Evolutionary conservation across 2,113 vertebrate species (phyloP).

Genomic region (Phodopus roborovskii): DNA sequence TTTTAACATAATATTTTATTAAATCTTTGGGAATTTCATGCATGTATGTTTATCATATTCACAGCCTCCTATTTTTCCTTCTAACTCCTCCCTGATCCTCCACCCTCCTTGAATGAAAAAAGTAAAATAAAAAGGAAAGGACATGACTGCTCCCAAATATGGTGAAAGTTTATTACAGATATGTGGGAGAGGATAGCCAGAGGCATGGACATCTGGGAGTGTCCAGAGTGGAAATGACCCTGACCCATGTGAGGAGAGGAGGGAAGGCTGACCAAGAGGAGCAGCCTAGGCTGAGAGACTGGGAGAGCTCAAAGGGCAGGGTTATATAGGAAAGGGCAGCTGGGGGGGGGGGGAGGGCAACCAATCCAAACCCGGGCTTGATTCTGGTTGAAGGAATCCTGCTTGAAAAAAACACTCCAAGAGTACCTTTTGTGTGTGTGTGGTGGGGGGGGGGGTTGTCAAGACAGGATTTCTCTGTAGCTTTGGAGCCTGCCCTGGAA

Average conservation of each 20-base stretch:
- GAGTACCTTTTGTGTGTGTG: background rate
- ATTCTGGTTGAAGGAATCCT: background rate
- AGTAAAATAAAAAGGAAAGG: background rate
- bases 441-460: no score
- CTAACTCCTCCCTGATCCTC: background rate
- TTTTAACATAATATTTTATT: background rate
- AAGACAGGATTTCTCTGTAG: no score
- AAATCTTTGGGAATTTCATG: background rate
- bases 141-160: background rate
- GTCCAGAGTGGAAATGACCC: background rate
- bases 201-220: background rate
- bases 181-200: background rate
- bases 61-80: background rate
- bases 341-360: background rate
- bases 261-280: background rate
- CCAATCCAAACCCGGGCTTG: background rate
- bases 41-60: background rate
- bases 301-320: background rate
- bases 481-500: no score
- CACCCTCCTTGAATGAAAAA: background rate
- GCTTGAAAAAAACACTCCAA: background rate
- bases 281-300: background rate
- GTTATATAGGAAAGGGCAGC: background rate
- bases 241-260: background rate
- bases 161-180: background rate